phyloP scores from a whole-genome alignment of 2,888 invertebrate species.

The Nyleta sp. region DNA sequence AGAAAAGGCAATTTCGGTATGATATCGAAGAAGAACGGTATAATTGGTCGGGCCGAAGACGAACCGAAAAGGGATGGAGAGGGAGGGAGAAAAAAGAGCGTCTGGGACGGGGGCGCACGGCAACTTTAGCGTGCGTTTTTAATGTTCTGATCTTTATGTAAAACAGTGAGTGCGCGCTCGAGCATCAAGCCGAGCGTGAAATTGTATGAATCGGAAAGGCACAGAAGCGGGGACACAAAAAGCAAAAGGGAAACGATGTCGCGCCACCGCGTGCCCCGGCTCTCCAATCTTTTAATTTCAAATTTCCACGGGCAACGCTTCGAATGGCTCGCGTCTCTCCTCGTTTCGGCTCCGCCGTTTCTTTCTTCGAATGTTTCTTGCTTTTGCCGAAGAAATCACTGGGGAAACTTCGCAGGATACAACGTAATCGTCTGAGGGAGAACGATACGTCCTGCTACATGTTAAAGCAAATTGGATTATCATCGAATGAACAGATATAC shows the following conservation, averaged over 20 bases:
- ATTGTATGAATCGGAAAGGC: slow-evolving; percentile 81
- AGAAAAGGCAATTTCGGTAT: slow-evolving; percentile 75
- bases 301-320: slow-evolving; percentile 74
- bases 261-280: slow-evolving; percentile 59
- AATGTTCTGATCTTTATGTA: slow-evolving; percentile 83
- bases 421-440: slow-evolving; percentile 28
- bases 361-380: slow-evolving; percentile 62
- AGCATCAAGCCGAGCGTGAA: slow-evolving; percentile 81
- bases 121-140: slow-evolving; percentile 79
- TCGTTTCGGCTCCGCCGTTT: slow-evolving; percentile 38
- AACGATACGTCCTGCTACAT: slow-evolving; percentile 24
- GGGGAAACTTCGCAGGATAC: slow-evolving; percentile 18
- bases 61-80: slow-evolving; percentile 52
- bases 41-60: slow-evolving; percentile 73
- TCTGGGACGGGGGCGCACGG: slow-evolving; percentile 64
- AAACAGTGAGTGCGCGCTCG: slow-evolving; percentile 77
- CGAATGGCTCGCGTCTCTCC: slow-evolving; percentile 27
- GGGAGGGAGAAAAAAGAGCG: slow-evolving; percentile 56
- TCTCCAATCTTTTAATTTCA: slow-evolving; percentile 75
- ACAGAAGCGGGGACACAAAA: slow-evolving; percentile 74
- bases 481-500: slow-evolving; percentile 15
- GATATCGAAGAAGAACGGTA: slow-evolving; percentile 71
- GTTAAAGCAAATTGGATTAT: slow-evolving; percentile 28
- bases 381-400: slow-evolving; percentile 48
- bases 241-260: slow-evolving; percentile 65